Conservation (phyloP, 2,888 invertebrate species). For the Heliconius erato region DNA sequence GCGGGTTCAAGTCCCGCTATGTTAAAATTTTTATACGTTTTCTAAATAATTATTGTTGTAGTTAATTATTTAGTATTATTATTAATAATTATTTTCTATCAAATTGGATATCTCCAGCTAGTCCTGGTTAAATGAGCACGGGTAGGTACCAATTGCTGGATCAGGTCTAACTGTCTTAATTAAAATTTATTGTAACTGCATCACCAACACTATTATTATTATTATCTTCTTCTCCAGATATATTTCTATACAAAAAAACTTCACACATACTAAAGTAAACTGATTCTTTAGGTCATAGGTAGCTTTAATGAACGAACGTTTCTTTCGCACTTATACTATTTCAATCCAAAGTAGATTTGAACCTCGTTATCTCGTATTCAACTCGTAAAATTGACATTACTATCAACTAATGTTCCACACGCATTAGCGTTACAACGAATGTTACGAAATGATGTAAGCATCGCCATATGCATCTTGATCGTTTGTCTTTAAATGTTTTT, state of each 20-base stretch:
- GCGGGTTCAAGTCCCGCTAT: too few species aligned
- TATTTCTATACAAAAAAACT: not conserved
- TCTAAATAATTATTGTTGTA: too few species aligned
- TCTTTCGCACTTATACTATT: conserved; percentile 48
- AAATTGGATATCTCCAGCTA: too few species aligned
- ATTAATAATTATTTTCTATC: too few species aligned
- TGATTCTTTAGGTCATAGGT: not conserved
- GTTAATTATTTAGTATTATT: too few species aligned
- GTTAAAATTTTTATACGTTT: too few species aligned
- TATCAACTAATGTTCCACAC: conserved; percentile 74
- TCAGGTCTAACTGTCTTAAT: too few species aligned
- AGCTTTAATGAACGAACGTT: conserved; percentile 7
- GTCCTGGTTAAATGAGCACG: too few species aligned
- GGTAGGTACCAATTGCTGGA: too few species aligned
- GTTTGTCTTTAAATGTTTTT: conserved; percentile 44
- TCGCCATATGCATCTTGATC: conserved; percentile 58
- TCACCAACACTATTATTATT: not conserved
- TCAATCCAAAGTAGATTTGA: conserved; percentile 59
- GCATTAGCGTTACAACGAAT: conserved; percentile 80
- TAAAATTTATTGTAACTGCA: too few species aligned
- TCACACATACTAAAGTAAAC: not conserved
- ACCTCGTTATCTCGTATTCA: conserved; percentile 68
- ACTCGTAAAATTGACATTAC: conserved; percentile 79
- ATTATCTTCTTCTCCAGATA: not conserved
- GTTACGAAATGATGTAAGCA: conserved; percentile 71